Evolutionary conservation across 1,140 invertebrate genomes (phyloP), one percentile per base, ranked within the genome.

Genomic region (Chrysomallon squamiferum): DNA sequence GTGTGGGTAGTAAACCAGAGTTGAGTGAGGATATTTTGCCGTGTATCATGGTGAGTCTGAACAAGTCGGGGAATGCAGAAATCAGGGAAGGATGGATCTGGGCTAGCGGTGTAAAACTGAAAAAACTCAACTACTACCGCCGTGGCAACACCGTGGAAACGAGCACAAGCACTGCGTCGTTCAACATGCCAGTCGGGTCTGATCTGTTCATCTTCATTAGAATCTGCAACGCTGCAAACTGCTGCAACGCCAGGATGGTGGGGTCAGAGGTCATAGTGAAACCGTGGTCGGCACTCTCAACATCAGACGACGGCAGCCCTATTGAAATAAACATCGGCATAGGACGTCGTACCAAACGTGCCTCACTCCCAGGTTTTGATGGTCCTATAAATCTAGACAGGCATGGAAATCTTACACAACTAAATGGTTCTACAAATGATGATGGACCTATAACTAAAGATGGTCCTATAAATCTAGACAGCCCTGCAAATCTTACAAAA

Each of bases 1-100:
- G 71, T 62, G n/a, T 73, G 2, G 71, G 71, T 13, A 59, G 59
- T 18, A 47, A 61, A 41, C 22, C 30, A 32, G 3, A 27, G n/a
- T 15, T 20, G n/a, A 61, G 33, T 27, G 62, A 62, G 25, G 71
- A 73, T 32, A 67, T 73, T 18, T 65, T 73, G n/a, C 71, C 71
- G 18, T 73, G 67, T 45, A 67, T 67, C 35, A 64, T 58, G 58
- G 54, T 69, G 11, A 68, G 54, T 13, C 54, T 64, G 50, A 65
- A 67, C 50, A 45, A 38, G 1, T 58, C 65, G 18, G 68, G 68
- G 5, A 43, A 29, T 0, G 68, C 62, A 6, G 45, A 59, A 38
- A 59, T 73, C 11, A 52, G 47, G 32, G 60, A 62, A 62, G 71
- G 71, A 3, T 52, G 22, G 11, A 27, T 73, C 11, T 61, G 49